phyloP scores from a whole-genome alignment of 2,888 invertebrate species.

The Caenorhabditis auriculariae region DNA sequence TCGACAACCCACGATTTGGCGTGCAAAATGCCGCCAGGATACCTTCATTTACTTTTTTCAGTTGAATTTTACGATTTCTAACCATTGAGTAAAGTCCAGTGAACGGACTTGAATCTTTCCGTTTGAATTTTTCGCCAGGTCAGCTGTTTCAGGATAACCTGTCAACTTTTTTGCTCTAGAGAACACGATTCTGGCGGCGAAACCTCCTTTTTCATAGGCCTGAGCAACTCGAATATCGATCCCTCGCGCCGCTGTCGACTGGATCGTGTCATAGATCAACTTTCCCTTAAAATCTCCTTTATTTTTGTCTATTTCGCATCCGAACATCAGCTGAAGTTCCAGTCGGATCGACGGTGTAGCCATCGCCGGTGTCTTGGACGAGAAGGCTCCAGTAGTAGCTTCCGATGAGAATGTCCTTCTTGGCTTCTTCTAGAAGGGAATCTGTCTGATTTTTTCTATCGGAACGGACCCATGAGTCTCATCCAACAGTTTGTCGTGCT shows the following conservation, averaged over 20 bases:
- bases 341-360: constrained; percentile 26
- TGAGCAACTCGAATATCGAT: constrained; percentile 52
- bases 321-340: constrained; percentile 15
- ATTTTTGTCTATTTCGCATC: constrained; percentile 27
- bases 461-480: constrained; percentile 33
- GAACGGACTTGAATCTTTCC: constrained; percentile 47
- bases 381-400: constrained; percentile 91
- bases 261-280: constrained; percentile 43
- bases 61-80: neutral
- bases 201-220: constrained; percentile 30
- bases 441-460: neutral
- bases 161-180: constrained; percentile 5
- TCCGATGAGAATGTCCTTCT: constrained; percentile 81
- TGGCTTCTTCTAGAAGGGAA: constrained; percentile 70
- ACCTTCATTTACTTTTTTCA: constrained; percentile 9
- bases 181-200: neutral
- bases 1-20: constrained; percentile 85
- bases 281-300: constrained; percentile 36
- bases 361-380: constrained; percentile 71
- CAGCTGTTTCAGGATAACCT: constrained; percentile 34
- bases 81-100: constrained; percentile 49
- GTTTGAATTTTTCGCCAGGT: constrained; percentile 30
- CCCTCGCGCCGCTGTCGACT: constrained; percentile 41
- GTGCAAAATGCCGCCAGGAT: constrained; percentile 42
- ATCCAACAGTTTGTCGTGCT: constrained; percentile 44